phyloP scores from a whole-genome alignment of 2,797 vertebrate genomes.

The Cuniculus paca region DNA sequence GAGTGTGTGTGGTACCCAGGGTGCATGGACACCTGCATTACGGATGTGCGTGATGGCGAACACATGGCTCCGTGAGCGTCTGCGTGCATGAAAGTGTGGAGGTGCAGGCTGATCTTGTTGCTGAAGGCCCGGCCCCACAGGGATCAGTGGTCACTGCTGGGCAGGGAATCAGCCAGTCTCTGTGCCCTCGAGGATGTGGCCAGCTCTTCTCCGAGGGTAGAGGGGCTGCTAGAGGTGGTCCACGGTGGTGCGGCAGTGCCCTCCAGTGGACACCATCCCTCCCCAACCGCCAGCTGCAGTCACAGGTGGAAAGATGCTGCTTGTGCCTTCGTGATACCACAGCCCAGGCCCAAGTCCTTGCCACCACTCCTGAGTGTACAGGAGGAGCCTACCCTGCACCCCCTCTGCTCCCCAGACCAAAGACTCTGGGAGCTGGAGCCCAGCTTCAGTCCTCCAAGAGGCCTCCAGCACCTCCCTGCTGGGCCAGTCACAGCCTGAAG shows the following conservation, averaged over 20 bases:
- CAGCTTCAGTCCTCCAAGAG: not conserved
- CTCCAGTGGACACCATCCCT: slow-evolving; percentile 86
- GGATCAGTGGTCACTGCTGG: not conserved
- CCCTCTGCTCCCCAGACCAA: not conserved
- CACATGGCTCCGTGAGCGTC: not conserved
- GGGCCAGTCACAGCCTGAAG: not conserved
- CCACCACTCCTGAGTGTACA: not conserved
- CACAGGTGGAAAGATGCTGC: not conserved
- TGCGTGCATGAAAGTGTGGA: accelerated
- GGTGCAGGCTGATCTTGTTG: not conserved
- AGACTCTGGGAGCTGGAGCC: not conserved
- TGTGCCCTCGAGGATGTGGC: slow-evolving; percentile 73
- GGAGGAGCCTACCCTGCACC: not conserved
- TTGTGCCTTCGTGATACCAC: not conserved
- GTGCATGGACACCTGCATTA: accelerated
- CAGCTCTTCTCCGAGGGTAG: slow-evolving; percentile 53
- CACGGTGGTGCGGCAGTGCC: slow-evolving; percentile 87
- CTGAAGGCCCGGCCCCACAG: not conserved
- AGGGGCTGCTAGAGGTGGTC: slow-evolving; percentile 40
- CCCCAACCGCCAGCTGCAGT: not conserved
- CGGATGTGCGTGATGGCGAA: not conserved
- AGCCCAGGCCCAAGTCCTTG: not conserved
- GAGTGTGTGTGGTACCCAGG: not conserved
- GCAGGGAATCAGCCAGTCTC: not conserved
- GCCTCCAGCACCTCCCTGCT: not conserved